Evolutionary conservation across 2,113 vertebrate species (phyloP).

Genomic region (Vulpes ferrilata): DNA sequence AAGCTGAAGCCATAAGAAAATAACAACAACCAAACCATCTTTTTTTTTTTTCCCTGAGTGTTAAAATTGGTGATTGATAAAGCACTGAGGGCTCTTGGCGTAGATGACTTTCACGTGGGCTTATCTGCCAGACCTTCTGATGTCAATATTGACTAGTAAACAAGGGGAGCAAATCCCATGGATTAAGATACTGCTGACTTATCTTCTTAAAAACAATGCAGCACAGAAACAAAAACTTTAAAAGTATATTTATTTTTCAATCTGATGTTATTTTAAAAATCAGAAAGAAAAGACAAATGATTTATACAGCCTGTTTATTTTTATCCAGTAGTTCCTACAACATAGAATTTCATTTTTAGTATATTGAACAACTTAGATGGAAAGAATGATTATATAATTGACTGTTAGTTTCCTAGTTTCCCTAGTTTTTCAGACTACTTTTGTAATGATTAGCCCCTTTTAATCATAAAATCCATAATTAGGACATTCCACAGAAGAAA

Average conservation of each 20-base stretch:
- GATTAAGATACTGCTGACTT: conserved; percentile 45
- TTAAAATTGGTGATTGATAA: conserved; percentile 40
- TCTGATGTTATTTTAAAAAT: not conserved
- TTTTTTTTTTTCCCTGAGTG: conserved; percentile 55
- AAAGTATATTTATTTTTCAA: not conserved
- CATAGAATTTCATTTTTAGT: conserved; percentile 34
- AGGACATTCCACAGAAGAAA: not conserved
- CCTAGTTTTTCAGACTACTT: not conserved
- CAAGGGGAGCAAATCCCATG: not conserved
- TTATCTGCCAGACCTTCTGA: conserved; percentile 49
- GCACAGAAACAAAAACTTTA: not conserved
- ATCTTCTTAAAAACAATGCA: conserved; percentile 10
- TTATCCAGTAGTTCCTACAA: not conserved
- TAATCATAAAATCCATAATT: conserved; percentile 6
- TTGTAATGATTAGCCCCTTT: conserved; percentile 17
- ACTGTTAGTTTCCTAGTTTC: not conserved
- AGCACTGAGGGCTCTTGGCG: not conserved
- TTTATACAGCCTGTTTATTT: conserved; percentile 5
- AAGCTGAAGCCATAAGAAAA: not conserved
- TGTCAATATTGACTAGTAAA: conserved; percentile 64
- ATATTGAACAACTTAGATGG: not conserved
- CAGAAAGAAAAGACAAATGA: not conserved
- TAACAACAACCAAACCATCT: not conserved
- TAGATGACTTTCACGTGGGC: not conserved
- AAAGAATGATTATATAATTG: not conserved